Conservation (phyloP, 2,797 vertebrate genomes). For the Hafferia zeledoni region DNA sequence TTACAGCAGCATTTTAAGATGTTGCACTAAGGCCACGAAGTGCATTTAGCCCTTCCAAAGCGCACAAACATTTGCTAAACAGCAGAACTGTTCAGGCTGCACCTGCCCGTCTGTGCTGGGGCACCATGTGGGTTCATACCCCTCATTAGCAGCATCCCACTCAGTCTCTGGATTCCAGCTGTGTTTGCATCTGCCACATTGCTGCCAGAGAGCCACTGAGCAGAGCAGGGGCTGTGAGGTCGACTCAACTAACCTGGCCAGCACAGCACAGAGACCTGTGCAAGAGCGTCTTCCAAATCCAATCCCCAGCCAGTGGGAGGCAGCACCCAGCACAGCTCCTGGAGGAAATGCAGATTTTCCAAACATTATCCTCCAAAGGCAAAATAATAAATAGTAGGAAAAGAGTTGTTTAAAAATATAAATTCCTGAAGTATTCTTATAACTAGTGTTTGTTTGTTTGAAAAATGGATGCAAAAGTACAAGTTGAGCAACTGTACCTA, state of each 20-base stretch:
- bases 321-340: not conserved
- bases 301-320: not conserved
- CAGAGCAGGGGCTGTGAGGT: not conserved
- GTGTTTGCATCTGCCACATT: accelerated
- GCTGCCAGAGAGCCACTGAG: not conserved
- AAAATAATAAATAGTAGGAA: not conserved
- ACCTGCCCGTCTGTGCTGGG: not conserved
- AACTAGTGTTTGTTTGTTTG: not conserved
- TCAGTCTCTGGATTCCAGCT: not conserved
- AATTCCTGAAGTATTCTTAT: not conserved
- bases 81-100: accelerated
- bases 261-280: accelerated
- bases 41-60: not conserved
- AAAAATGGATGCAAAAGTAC: not conserved
- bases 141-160: not conserved
- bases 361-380: not conserved
- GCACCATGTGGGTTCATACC: not conserved
- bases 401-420: not conserved
- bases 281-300: not conserved
- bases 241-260: not conserved
- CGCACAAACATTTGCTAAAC: not conserved
- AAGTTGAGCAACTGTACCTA: not conserved
- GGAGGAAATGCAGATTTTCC: not conserved
- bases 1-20: not conserved
- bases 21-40: not conserved